Base-by-base conservation (phyloP, 2,888 invertebrate genomes). In the Anagyrus pseudococci region DNA sequence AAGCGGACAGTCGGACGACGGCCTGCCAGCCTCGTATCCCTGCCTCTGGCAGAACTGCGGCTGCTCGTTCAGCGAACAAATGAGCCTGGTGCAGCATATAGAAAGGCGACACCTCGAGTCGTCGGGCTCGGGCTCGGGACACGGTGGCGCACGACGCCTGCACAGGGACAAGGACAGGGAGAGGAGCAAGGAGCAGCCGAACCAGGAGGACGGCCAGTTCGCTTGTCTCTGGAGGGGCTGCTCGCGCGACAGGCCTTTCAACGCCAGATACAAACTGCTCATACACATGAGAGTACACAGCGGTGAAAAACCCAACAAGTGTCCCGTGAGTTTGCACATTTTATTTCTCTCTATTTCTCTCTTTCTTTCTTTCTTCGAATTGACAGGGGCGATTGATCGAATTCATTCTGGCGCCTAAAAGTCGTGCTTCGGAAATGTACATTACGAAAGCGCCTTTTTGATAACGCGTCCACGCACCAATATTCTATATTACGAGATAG, bases 241-340 rank as follows among this genome's bases (percentile, higher is more conserved):
- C 81, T 91, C 93, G 0, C 87, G 91, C 68, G 88, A 90, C 17
- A 89, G 95, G 60, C 96, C 97, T 0, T 98, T 98, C 84, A 98
- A 98, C 82, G 98, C 98, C 0, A 88, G 98, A 69, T 99, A 99
- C 84, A 99, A 98, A 82, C 85, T 99, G 46, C 88, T 98, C 43
- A 98, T 93, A 55, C 97, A 98, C 78, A 96, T 98, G 95, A 83
- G 98, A 17, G 93, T 98, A 0, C 99, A 99, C 81, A 97, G 96
- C 20, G 98, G 98, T 4, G 98, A 99, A 77, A 98, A 98, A 78
- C 98, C 98, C 0, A 97, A 98, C 81, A 91, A 94, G 81, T 99
- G 98, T 82, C 92, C 93, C 82, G 98, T 98, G 84, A 91, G 93
- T 89, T 48, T 15, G 59, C 68, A 64, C 71, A 29, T 10, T n/a